These are phyloP conservation scores for Antheraea mylitta DNA, from an alignment of 1,140 invertebrate genomes.

Conservation along the genomic window DNA sequence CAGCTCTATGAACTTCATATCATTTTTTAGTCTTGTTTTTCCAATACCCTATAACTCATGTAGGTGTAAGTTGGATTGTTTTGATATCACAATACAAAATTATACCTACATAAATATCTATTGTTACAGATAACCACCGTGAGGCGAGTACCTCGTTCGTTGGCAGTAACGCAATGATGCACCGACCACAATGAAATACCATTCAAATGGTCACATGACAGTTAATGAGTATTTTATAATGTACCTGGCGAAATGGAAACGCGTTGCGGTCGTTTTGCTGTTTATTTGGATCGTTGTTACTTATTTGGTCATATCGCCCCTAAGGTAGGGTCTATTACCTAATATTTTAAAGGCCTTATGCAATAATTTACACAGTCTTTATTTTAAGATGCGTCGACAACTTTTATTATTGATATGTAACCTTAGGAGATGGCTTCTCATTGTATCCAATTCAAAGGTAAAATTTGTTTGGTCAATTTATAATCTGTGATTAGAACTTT, in stretches of 20 bases:
- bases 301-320: constrained; percentile 65
- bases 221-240: constrained; percentile 64
- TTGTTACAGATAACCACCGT: constrained; percentile 10
- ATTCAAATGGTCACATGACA: constrained; percentile 46
- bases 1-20: too few relatives aligned
- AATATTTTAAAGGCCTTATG: not conserved
- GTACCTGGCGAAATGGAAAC: constrained; percentile 68
- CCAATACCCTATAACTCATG: too few relatives aligned
- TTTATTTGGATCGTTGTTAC: constrained; percentile 65
- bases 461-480: too few relatives aligned
- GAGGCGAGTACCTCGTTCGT: not conserved
- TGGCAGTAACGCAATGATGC: constrained; percentile 29
- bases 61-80: not conserved
- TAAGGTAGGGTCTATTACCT: constrained; percentile 42
- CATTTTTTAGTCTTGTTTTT: too few relatives aligned
- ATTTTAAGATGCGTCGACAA: too few relatives aligned
- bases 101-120: not conserved
- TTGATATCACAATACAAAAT: not conserved
- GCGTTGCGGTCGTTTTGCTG: constrained; percentile 51
- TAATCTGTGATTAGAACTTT: too few relatives aligned
- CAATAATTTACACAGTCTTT: too few relatives aligned
- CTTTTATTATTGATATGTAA: too few relatives aligned
- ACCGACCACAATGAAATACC: constrained; percentile 51
- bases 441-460: too few relatives aligned
- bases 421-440: too few relatives aligned